These are phyloP conservation scores for Rhynchopsitta pachyrhyncha DNA, from an alignment of 2,113 vertebrate species.

Conservation along the genomic window DNA sequence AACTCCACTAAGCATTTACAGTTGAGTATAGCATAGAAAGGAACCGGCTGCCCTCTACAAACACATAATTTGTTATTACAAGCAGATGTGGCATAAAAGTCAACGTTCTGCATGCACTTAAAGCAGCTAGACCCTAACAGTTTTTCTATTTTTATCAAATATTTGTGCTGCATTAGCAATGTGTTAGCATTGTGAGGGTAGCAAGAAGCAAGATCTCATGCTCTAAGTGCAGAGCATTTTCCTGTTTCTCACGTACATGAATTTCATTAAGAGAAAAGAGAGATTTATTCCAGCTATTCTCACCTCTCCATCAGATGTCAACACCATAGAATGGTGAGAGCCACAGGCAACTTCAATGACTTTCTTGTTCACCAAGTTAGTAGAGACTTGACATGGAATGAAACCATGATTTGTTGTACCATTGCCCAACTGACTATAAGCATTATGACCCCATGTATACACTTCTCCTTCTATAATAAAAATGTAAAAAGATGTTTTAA, in stretches of 20 bases:
- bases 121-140: background rate
- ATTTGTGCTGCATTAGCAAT: background rate
- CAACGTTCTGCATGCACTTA: background rate
- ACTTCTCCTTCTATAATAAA: slow-evolving; percentile 90
- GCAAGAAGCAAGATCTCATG: background rate
- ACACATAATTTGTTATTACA: background rate
- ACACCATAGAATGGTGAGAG: slow-evolving; percentile 93
- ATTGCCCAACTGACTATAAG: slow-evolving; percentile 94
- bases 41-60: background rate
- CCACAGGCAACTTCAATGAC: slow-evolving; percentile 94
- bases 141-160: background rate
- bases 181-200: background rate
- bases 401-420: slow-evolving; percentile 91
- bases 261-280: background rate
- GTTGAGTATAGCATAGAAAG: background rate
- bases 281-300: background rate
- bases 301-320: slow-evolving; percentile 95
- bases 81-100: background rate
- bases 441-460: slow-evolving; percentile 97
- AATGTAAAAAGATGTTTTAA: background rate
- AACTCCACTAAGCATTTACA: background rate
- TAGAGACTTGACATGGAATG: slow-evolving; percentile 89
- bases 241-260: background rate
- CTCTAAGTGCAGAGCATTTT: background rate
- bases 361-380: slow-evolving; percentile 91